Percentiles rank a stretch among this genome's conserved stretches.
Evolutionary conservation across 1,140 invertebrate genomes (phyloP).

Genomic region (Anastatus disparis): DNA sequence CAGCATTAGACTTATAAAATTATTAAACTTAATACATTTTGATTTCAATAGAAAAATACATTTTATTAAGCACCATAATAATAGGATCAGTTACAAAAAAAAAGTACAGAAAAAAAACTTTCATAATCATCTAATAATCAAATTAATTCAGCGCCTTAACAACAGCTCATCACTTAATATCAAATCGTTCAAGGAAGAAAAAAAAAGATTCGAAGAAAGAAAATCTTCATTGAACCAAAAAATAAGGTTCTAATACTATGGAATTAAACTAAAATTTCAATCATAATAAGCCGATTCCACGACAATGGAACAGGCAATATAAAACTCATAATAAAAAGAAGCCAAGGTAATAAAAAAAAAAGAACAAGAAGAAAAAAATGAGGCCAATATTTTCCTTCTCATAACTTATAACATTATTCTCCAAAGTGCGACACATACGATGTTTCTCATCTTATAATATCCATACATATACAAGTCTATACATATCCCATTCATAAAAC

Average conservation of each 20-base stretch:
- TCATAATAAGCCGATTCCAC: conserved; percentile 24
- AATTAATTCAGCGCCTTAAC: conserved; percentile 1
- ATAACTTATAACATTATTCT: too few relatives aligned
- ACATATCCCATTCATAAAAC: conserved; percentile 10
- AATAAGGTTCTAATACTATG: not conserved
- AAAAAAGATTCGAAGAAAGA: not conserved
- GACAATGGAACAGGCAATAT: not conserved
- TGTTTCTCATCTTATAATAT: too few relatives aligned
- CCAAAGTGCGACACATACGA: too few relatives aligned
- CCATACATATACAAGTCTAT: too few relatives aligned
- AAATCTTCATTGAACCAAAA: conserved; percentile 1
- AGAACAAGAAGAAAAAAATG: conserved; percentile 13
- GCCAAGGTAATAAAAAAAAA: conserved; percentile 30
- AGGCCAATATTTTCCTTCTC: conserved; percentile 22
- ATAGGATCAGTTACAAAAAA: not conserved
- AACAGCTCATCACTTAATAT: not conserved
- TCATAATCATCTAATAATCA: conserved; percentile 1
- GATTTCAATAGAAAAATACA: too few relatives aligned
- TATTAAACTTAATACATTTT: too few relatives aligned
- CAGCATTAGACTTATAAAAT: too few relatives aligned
- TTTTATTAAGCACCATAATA: too few relatives aligned
- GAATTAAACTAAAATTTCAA: conserved; percentile 7
- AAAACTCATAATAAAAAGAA: conserved; percentile 18
- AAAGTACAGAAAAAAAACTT: not conserved
- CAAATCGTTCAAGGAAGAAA: not conserved